These are phyloP conservation scores for Corythornis vintsioides DNA, from an alignment of 2,113 vertebrate species.

Conservation along the genomic window DNA sequence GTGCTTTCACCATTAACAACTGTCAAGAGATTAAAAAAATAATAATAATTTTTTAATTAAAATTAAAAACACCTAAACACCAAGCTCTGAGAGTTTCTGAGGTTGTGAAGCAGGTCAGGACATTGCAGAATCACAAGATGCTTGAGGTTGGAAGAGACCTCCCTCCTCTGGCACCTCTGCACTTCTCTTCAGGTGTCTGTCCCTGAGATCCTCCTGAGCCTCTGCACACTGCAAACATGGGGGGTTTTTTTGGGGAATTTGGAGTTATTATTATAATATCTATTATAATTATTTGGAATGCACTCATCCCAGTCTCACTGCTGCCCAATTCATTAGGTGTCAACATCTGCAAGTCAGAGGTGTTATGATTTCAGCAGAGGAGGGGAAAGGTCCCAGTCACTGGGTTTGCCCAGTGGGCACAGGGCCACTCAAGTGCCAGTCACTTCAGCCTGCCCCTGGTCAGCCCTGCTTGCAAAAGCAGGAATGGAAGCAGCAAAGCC, in stretches of 20 bases:
- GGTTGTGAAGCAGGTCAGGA: not conserved
- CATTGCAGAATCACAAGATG: not conserved
- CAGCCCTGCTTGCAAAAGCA: not conserved
- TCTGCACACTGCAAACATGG: too few species aligned
- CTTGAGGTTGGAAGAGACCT: not conserved
- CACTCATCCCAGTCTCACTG: not conserved
- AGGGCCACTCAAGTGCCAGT: not conserved
- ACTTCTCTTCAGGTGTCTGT: not conserved
- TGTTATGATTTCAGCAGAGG: not conserved
- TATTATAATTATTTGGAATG: not conserved
- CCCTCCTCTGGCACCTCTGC: not conserved
- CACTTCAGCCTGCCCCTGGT: not conserved
- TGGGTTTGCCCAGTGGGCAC: not conserved
- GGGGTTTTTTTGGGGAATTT: too few species aligned
- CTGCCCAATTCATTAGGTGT: not conserved
- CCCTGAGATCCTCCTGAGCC: not conserved
- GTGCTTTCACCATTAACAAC: not conserved
- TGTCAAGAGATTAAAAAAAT: too few species aligned
- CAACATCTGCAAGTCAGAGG: not conserved
- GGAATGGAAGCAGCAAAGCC: not conserved
- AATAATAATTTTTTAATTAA: too few species aligned
- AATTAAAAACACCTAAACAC: too few species aligned
- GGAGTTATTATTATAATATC: too few species aligned
- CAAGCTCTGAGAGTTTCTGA: not conserved
- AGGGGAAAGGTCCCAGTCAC: too few species aligned